Base-by-base conservation (phyloP, 2,113 vertebrate species). In the Notarius lentiginosus region DNA sequence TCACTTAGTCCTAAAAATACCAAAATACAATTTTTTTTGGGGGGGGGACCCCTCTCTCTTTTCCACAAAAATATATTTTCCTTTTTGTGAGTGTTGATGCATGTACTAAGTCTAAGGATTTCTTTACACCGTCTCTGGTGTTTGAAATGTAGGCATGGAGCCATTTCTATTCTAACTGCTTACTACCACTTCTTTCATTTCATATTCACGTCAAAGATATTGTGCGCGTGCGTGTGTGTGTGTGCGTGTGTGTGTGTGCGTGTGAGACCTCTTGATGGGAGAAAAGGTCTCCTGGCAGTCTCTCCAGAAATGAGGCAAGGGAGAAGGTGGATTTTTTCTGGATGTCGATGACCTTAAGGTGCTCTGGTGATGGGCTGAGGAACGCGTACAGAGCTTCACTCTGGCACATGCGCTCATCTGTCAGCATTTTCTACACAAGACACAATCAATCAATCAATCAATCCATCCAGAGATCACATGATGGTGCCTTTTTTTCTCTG, bases 321-420 rank as follows among this genome's bases (percentile, higher is more conserved):
- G 98, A 99, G 91, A 99, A 99, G 0, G 96, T 95, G 0, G 95
- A 95, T 87, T 99, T 99, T 93, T 99, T 99, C 94, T 98, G 97
- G 89, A 99, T 95, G 56, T 97, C 97, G 84, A 97, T 97, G 91
- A 97, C 97, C 95, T 99, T 96, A 87, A 97, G 96, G 93, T 99
- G 95, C 91, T 99, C 98, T 66, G 98, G 97, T 82, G 98, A 99
- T 27, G 98, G 97, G 92, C 98, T 99, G 91, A 99, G 95, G 91
- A 99, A 99, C 83, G 98, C 98, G 0, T 99, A 99, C 91, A 99
- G 97, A 88, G 96, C 98, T 95, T 99, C 98, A 5, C 97, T 99
- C 94, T 99, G 98, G 94, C 96, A 99, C 90, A 99, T 91, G 58
- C 96, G 95, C 91, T 99, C 98, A 93, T 99, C 97, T 22, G 96